Evolutionary conservation across 2,888 invertebrate genomes (phyloP).

Genomic region (Smittia sp.): DNA sequence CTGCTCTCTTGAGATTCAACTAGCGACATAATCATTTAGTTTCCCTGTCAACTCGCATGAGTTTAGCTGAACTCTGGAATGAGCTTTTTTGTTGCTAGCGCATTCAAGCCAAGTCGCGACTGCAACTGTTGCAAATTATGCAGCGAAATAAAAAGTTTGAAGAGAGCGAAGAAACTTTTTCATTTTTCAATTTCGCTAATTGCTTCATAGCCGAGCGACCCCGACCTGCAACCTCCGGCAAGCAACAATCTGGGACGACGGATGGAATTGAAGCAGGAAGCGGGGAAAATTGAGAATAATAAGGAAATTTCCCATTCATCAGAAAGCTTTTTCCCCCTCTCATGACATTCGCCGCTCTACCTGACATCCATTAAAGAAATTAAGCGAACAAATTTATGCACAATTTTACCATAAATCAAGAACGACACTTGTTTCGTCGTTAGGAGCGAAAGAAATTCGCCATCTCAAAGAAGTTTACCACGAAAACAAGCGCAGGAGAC

Average conservation of each 20-base stretch:
- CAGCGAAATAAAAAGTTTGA: background rate
- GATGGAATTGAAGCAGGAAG: background rate
- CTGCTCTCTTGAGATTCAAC: background rate
- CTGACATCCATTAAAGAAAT: constrained; percentile 40
- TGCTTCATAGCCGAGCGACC: constrained; percentile 34
- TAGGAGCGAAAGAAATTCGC: background rate
- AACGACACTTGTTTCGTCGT: constrained; percentile 29
- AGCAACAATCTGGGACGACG: constrained; percentile 19
- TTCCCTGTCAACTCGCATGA: constrained; percentile 33
- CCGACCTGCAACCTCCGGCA: background rate
- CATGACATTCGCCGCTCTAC: constrained; percentile 3
- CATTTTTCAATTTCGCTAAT: constrained; percentile 38
- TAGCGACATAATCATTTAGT: background rate
- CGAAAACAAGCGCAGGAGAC: background rate
- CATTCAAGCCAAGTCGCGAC: background rate
- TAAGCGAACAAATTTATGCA: constrained; percentile 32
- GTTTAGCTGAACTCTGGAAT: constrained; percentile 26
- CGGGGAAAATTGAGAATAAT: background rate
- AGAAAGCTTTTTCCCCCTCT: background rate
- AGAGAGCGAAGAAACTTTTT: background rate
- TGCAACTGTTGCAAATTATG: constrained; percentile 32
- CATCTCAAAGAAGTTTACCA: background rate
- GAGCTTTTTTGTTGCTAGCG: background rate
- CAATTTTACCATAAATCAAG: constrained; percentile 35
- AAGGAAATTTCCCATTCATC: constrained; percentile 12